Evolutionary conservation across 2,888 invertebrate species (phyloP).

Genomic region (Cephus runcator): DNA sequence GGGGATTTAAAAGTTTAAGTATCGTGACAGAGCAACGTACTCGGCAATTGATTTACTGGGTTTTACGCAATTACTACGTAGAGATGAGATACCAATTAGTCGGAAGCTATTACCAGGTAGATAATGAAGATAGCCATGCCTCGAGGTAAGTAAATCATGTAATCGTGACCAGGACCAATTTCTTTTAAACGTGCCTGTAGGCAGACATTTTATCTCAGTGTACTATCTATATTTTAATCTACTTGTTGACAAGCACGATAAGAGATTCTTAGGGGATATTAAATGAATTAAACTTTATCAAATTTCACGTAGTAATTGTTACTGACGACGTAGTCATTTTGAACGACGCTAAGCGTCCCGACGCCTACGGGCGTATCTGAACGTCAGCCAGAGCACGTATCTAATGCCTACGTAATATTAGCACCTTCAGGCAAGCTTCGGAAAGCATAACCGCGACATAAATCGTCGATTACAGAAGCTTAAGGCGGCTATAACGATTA

Average conservation of each 20-base stretch:
- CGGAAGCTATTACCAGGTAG: not conserved
- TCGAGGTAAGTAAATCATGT: not conserved
- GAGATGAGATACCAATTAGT: not conserved
- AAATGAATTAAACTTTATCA: not conserved
- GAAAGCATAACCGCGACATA: not conserved
- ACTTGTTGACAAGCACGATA: not conserved
- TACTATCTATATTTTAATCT: not conserved
- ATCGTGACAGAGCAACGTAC: not conserved
- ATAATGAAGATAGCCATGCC: not conserved
- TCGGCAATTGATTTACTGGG: not conserved
- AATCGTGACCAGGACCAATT: not conserved
- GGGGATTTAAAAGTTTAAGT: not conserved
- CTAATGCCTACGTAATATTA: not conserved
- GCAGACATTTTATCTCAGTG: not conserved
- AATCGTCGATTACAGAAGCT: not conserved
- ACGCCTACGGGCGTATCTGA: not conserved
- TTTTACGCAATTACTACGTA: not conserved
- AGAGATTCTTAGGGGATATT: not conserved
- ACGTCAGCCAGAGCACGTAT: not conserved
- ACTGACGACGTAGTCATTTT: not conserved
- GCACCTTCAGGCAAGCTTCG: not conserved
- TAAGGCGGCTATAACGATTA: not conserved
- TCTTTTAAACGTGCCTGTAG: not conserved
- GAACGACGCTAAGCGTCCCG: not conserved
- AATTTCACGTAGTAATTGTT: not conserved